Percentiles rank a stretch among this genome's conserved stretches.
These are phyloP conservation scores for Tragulus kanchil DNA, from an alignment of 2,113 vertebrate species.

Conservation along the genomic window DNA sequence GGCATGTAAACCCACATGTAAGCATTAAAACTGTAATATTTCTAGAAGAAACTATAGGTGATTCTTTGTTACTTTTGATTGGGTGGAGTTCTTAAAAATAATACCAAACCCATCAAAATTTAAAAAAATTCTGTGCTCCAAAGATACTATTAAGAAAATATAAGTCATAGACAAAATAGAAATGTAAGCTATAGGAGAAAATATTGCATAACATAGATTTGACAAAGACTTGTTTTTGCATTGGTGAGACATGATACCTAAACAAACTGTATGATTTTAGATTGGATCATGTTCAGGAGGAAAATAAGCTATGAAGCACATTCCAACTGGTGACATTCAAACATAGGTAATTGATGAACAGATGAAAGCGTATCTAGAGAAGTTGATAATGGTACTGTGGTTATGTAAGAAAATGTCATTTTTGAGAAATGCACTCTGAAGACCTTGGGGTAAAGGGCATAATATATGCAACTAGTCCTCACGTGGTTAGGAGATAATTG, in stretches of 20 bases:
- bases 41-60: conserved; percentile 1
- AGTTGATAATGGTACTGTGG: neutral
- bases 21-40: conserved; percentile 17
- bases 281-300: neutral
- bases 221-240: no score
- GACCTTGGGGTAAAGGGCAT: neutral
- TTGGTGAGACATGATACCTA: neutral
- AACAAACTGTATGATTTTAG: neutral
- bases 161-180: no score
- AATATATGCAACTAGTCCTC: neutral
- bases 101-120: neutral
- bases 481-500: neutral
- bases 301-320: neutral
- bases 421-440: neutral
- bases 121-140: neutral
- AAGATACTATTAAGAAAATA: neutral
- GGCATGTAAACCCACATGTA: neutral
- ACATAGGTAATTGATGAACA: neutral
- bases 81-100: conserved; percentile 31
- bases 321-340: neutral
- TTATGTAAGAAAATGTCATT: neutral
- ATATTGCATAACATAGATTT: no score
- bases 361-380: neutral
- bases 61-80: neutral
- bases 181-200: no score